Evolutionary conservation across 2,797 vertebrate species (phyloP), one percentile per base, ranked within the genome.

Genomic region (Hyperoplus immaculatus): DNA sequence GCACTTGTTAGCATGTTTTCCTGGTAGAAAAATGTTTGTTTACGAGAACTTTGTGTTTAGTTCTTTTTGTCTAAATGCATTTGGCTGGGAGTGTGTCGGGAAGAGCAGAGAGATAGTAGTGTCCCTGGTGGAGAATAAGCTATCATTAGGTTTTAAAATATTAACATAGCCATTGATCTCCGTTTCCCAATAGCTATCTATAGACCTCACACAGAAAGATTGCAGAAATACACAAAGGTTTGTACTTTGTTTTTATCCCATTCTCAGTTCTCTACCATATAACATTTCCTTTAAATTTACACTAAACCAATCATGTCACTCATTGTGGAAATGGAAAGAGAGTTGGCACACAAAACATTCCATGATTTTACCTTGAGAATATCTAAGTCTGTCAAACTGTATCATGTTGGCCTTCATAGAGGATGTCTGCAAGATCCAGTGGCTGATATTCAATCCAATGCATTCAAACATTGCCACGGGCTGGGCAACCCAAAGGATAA

Each of bases 1-100:
- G 95, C 95, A 95, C 94, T 95, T 95, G 92, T 93, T 91, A 90
- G 89, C 93, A 95, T 92, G 92, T 94, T 94, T 91, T 92, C 88
- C 90, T 90, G 90, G 84, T 92, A 93, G 88, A 93, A 87, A 87
- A 87, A 83, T 72, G 85, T 93, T 91, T 93, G 80, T 93, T 94
- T 89, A 79, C 82, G 29, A 91, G 77, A 91, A 90, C 77, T 75
- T 92, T 87, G 70, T 88, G 69, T 83, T 92, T 64, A 78, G 75
- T 90, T 90, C 66, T 88, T 88, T 88, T 86, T 88, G 86, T 90
- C 86, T 74, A 92, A 87, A 90, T 91, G 72, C 89, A 92, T 93
- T 93, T 93, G 92, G 89, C 88, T 92, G 80, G 86, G 80, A 89
- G 88, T 81, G 86, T 88, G 84, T 85, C 41, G 85, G 69, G 81